Conservation (phyloP, 2,113 vertebrate species). For the Calidris pugnax region DNA sequence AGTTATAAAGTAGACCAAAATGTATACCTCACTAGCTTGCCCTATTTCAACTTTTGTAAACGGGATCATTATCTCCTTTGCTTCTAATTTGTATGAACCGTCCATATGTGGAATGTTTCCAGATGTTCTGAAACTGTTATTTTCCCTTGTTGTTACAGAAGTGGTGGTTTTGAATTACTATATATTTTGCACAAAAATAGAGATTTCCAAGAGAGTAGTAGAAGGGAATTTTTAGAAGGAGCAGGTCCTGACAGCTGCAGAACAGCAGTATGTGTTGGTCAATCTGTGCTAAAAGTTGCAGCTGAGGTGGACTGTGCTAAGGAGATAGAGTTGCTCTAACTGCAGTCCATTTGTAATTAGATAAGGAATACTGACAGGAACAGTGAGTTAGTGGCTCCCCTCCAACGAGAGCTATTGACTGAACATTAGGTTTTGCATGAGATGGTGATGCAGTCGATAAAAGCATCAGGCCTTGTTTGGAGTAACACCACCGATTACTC, state of each 20-base stretch:
- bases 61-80: not conserved
- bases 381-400: conserved; percentile 72
- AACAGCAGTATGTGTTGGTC: not conserved
- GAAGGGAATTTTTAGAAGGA: not conserved
- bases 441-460: conserved; percentile 76
- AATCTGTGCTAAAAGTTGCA: conserved; percentile 13
- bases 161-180: not conserved
- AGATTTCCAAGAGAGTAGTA: not conserved
- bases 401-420: conserved; percentile 77
- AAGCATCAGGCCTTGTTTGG: conserved; percentile 75
- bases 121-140: not conserved
- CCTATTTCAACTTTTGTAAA: not conserved
- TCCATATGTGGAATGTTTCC: not conserved
- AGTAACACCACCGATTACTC: conserved; percentile 60
- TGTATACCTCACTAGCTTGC: not conserved
- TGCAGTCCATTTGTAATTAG: conserved; percentile 73
- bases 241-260: not conserved
- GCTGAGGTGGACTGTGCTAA: not conserved
- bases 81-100: not conserved
- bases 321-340: conserved; percentile 53
- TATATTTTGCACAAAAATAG: not conserved
- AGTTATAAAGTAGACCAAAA: not conserved
- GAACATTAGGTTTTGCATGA: conserved; percentile 72
- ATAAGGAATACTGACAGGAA: conserved; percentile 74
- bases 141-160: not conserved